Base-by-base conservation (phyloP, 2,113 vertebrate species). In the Alethe diademata region DNA sequence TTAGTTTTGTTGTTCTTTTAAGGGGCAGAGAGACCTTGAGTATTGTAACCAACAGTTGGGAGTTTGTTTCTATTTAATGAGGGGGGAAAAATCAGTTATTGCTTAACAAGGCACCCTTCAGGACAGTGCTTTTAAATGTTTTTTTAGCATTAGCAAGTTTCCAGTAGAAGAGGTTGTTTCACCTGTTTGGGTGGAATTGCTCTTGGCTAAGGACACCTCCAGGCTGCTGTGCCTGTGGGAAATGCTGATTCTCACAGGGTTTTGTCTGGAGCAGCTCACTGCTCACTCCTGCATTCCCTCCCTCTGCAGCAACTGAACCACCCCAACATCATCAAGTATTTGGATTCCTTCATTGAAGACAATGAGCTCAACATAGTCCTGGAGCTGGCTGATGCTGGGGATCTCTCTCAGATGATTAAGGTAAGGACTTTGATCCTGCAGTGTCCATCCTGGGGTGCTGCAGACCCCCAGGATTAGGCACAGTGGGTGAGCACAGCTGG, bases 391-490 rank as follows among this genome's bases (percentile, higher is more conserved):
- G 98, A 98, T 0, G 98, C 98, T 0, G 98, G 98, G 1, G 98
- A 98, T 78, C 98, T 98, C 82, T 98, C 98, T 3, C 98, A 98
- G 96, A 98, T 98, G 98, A 98, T 98, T 84, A 98, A 98, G 98
- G 98, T 98, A 42, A 97, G 97, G 31, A n/a, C 0, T 13, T 48
- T 4, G 24, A 8, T 24, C 47, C 24, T 24, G 22, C 23, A 48
- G 0, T 22, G 42, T n/a, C 60, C 0, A 0, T 66, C 50, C 60
- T 48, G 16, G 40, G 48, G 38, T 33, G 70, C 71, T 40, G 8
- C 62, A 47, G 1, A 1, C 18, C 4, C 1, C 7, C 6, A 13
- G 54, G 12, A 1, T 19, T 5, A 8, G 60, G 62, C 28, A 33
- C 28, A 3, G 4, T 11, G 58, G 64, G 19, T 11, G 8, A 19